These are phyloP conservation scores for Neodon shergylaensis DNA, from an alignment of 2,113 vertebrate species.

Conservation along the genomic window DNA sequence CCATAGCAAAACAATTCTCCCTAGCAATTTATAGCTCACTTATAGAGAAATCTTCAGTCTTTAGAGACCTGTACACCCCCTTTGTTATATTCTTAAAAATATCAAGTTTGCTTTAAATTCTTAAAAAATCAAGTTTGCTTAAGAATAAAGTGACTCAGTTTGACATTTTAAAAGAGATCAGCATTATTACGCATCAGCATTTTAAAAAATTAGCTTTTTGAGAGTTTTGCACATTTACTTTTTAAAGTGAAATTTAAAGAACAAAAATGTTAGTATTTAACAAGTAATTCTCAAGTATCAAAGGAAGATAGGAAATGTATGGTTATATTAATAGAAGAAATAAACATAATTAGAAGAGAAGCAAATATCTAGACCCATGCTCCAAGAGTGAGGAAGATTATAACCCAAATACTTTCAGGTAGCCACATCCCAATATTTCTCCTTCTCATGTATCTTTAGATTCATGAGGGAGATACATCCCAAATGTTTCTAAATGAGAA, in stretches of 20 bases:
- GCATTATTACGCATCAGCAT: neutral
- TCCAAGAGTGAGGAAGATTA: neutral
- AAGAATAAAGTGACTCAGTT: neutral
- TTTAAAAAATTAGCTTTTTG: neutral
- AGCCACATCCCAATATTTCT: neutral
- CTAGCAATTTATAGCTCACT: neutral
- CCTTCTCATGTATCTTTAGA: neutral
- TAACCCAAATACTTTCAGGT: neutral
- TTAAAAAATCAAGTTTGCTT: slow-evolving; percentile 38
- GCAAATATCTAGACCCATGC: neutral
- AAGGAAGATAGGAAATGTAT: neutral
- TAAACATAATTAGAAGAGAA: neutral
- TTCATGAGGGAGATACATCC: neutral
- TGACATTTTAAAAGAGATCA: neutral
- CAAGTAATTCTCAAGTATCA: neutral
- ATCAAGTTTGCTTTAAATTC: neutral
- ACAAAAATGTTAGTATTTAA: neutral
- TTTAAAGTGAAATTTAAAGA: slow-evolving; percentile 43
- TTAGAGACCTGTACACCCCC: neutral
- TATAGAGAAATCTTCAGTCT: neutral
- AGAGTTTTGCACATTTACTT: neutral
- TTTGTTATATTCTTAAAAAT: slow-evolving; percentile 8
- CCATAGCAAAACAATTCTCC: neutral
- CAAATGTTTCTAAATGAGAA: neutral
- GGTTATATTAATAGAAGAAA: neutral